A percentile compares a stretch with the other conserved stretches of the same genome.
These are phyloP conservation scores for Cylindroiulus punctatus DNA, from an alignment of 2,888 invertebrate genomes.

Conservation along the genomic window DNA sequence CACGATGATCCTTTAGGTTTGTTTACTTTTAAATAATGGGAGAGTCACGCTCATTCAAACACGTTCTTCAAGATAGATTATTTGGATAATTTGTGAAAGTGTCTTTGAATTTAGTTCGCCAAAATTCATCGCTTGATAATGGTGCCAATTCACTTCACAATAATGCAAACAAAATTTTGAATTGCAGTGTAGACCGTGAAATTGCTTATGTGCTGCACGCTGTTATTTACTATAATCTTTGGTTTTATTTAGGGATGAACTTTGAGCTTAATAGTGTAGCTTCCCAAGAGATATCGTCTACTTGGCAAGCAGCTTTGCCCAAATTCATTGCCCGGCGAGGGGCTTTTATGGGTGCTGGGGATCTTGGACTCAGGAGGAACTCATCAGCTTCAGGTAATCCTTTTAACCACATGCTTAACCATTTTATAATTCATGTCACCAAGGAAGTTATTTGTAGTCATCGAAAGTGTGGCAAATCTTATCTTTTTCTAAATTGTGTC, in stretches of 20 bases:
- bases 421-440: neutral
- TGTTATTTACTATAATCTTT: no score
- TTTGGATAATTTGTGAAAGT: no score
- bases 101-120: no score
- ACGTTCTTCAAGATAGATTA: neutral
- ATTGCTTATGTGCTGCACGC: no score
- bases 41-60: neutral
- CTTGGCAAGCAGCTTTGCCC: constrained; percentile 91
- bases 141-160: no score
- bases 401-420: no score
- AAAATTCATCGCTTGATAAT: no score
- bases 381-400: constrained; percentile 67
- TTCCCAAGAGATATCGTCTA: constrained; percentile 85
- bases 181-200: no score
- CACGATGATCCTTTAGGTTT: constrained; percentile 87
- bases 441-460: no score
- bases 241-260: constrained; percentile 65
- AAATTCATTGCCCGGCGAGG: constrained; percentile 85
- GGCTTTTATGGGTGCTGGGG: constrained; percentile 75
- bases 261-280: constrained; percentile 73
- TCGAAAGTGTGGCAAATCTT: neutral
- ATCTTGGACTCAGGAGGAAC: constrained; percentile 67
- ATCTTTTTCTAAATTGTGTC: no score
- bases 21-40: constrained; percentile 57
- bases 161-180: no score